phyloP scores from a whole-genome alignment of 2,797 vertebrate species.

The Jordanella pulchra region DNA sequence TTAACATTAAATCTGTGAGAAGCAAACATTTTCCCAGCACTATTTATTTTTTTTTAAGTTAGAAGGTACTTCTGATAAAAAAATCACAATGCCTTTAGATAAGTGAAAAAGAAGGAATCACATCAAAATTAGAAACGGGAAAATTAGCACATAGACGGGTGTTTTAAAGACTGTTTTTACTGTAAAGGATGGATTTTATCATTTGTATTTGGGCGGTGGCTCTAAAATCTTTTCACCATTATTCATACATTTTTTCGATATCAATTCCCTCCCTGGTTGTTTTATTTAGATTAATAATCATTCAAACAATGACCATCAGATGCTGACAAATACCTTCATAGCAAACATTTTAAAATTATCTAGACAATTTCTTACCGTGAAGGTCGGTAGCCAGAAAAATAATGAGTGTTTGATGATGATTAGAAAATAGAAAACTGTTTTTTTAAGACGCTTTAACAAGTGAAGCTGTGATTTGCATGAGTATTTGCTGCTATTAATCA shows the following conservation, averaged over 20 bases:
- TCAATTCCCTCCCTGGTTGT: slow-evolving; percentile 18
- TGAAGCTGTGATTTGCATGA: not conserved
- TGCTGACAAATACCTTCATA: slow-evolving; percentile 30
- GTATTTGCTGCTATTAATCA: not conserved
- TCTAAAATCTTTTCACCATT: not conserved
- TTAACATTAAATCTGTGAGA: no score
- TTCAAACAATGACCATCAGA: slow-evolving; percentile 21
- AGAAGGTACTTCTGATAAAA: not conserved
- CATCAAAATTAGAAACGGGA: not conserved
- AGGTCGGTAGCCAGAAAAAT: slow-evolving; percentile 36
- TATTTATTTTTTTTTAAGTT: not conserved
- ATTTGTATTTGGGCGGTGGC: not conserved
- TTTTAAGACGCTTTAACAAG: slow-evolving; percentile 10
- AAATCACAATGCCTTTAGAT: not conserved
- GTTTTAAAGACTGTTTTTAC: not conserved
- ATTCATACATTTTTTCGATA: slow-evolving; percentile 10
- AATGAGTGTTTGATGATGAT: slow-evolving; percentile 9
- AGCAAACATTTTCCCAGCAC: not conserved
- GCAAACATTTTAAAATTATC: slow-evolving; percentile 29
- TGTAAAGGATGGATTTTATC: not conserved
- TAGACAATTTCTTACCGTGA: slow-evolving; percentile 7
- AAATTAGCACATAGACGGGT: not conserved
- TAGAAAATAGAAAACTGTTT: slow-evolving; percentile 26
- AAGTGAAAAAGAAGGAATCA: not conserved
- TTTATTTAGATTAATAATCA: slow-evolving; percentile 26